These are phyloP conservation scores for Arctia plantaginis DNA, from an alignment of 2,888 invertebrate genomes.

Conservation along the genomic window DNA sequence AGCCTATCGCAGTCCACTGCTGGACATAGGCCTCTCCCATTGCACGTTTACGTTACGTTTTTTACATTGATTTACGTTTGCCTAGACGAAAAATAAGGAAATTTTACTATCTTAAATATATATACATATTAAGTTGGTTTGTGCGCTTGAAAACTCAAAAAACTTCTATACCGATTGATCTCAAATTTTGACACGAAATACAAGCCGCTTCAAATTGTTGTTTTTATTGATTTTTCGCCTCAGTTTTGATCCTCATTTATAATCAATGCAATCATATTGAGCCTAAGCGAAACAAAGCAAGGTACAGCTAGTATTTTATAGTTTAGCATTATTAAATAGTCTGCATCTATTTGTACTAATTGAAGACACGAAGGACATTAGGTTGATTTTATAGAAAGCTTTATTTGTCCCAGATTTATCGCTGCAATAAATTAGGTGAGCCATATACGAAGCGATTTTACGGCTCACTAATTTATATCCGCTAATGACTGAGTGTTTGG, in stretches of 20 bases:
- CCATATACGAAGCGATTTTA: conserved; percentile 36
- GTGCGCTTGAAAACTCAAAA: too few relatives aligned
- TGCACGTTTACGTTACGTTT: too few relatives aligned
- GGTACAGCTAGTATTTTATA: not conserved
- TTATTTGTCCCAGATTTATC: conserved; percentile 37
- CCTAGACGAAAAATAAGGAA: too few relatives aligned
- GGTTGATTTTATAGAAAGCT: conserved; percentile 28
- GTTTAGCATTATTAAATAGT: not conserved
- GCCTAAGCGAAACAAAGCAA: not conserved
- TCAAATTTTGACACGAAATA: too few relatives aligned
- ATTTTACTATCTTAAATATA: too few relatives aligned
- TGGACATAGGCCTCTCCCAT: too few relatives aligned
- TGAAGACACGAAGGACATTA: conserved; percentile 8
- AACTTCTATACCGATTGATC: not conserved
- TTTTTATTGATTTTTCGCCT: not conserved
- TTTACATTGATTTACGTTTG: too few relatives aligned
- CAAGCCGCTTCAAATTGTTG: too few relatives aligned
- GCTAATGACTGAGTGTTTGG: conserved; percentile 30
- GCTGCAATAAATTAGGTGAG: conserved; percentile 36
- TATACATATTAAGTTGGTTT: too few relatives aligned
- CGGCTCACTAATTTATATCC: conserved; percentile 39
- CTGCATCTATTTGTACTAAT: not conserved
- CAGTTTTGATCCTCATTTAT: not conserved
- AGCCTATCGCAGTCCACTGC: too few relatives aligned
- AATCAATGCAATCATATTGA: not conserved